Conservation (phyloP, 2,113 vertebrate species). For the Nycticebus coucang region DNA sequence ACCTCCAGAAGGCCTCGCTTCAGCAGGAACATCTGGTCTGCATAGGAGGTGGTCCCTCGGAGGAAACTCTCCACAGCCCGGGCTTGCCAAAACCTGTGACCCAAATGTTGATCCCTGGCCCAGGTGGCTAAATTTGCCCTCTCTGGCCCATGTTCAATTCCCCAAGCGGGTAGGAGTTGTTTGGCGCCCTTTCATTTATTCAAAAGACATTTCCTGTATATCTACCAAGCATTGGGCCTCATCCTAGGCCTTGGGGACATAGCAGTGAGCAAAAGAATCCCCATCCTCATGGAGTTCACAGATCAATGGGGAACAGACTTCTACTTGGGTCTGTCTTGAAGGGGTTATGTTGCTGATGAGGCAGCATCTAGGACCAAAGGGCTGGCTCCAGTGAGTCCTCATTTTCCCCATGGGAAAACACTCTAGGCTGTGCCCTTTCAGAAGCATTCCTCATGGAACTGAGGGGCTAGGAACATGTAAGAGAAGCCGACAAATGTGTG, state of each 20-base stretch:
- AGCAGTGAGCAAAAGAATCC: not conserved
- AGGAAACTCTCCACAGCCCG: conserved; percentile 99
- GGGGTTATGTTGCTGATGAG: not conserved
- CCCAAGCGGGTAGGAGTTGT: conserved; percentile 16
- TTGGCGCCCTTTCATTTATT: not conserved
- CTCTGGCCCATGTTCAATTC: not conserved
- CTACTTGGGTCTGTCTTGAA: not conserved
- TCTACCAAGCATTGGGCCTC: not conserved
- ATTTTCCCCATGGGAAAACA: not conserved
- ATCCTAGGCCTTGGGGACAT: not conserved
- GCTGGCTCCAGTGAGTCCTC: not conserved
- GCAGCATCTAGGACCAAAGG: not conserved
- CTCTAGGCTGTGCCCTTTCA: not conserved
- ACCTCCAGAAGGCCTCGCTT: conserved; percentile 98
- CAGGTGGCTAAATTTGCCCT: conserved; percentile 42
- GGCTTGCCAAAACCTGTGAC: conserved; percentile 96
- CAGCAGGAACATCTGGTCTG: conserved; percentile 98
- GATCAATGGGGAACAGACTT: not conserved
- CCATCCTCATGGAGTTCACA: not conserved
- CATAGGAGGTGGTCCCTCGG: conserved; percentile 97
- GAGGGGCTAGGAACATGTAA: too few relatives aligned
- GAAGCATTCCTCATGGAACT: not conserved
- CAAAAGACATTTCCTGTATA: not conserved
- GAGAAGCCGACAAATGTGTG: not conserved
- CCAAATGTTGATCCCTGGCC: conserved; percentile 55